phyloP scores from a whole-genome alignment of 2,888 invertebrate species.

The Watsonalla binaria region DNA sequence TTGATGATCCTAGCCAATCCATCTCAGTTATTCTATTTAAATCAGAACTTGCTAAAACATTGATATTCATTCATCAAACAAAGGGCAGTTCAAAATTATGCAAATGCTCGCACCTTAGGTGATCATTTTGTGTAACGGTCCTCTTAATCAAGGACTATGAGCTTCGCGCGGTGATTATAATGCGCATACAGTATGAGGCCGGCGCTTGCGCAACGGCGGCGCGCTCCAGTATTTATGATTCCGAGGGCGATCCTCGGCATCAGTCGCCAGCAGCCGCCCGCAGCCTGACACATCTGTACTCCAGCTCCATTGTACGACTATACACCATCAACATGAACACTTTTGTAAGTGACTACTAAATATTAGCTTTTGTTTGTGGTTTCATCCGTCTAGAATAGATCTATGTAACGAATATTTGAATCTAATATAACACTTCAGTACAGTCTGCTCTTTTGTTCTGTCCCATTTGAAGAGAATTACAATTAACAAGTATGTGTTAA shows the following conservation, averaged over 20 bases:
- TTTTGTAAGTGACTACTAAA: constrained; percentile 23
- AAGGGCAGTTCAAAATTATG: no score
- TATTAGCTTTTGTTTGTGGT: not conserved
- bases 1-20: no score
- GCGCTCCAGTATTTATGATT: not conserved
- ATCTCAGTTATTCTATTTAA: no score
- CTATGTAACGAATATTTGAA: no score
- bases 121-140: not conserved
- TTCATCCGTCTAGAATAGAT: no score
- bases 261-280: constrained; percentile 11
- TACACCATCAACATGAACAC: constrained; percentile 24
- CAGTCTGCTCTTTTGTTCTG: not conserved
- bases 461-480: not conserved
- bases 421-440: not conserved
- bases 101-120: no score
- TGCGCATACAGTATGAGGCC: not conserved
- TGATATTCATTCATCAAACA: no score
- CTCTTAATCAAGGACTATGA: constrained; percentile 1
- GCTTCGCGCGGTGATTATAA: not conserved
- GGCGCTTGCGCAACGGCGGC: not conserved
- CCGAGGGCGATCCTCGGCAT: not conserved
- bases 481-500: not conserved
- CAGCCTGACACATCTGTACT: constrained; percentile 6
- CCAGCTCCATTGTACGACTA: not conserved
- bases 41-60: no score